Evolutionary conservation across 2,113 vertebrate genomes (phyloP).

Genomic region (Alligator sinensis): DNA sequence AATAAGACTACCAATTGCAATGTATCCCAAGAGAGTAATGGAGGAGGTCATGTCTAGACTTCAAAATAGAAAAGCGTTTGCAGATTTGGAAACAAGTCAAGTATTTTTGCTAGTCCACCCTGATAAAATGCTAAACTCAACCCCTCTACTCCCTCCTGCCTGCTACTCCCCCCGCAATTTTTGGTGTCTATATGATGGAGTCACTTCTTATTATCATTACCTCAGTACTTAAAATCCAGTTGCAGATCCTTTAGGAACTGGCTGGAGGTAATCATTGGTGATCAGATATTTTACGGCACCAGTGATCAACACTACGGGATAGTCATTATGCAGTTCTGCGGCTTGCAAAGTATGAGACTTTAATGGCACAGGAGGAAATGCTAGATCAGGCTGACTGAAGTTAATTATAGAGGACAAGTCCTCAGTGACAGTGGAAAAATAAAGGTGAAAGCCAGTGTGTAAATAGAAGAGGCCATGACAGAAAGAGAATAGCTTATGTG

Average conservation of each 20-base stretch:
- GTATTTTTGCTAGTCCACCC: conserved; percentile 13
- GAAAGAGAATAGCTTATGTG: too few species aligned
- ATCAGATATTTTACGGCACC: not conserved
- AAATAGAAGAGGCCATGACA: not conserved
- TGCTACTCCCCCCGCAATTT: not conserved
- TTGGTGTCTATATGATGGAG: not conserved
- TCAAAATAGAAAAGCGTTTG: conserved; percentile 45
- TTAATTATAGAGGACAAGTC: not conserved
- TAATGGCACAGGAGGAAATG: not conserved
- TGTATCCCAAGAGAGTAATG: not conserved
- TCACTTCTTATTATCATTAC: not conserved
- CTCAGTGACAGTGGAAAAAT: not conserved
- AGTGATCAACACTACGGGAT: not conserved
- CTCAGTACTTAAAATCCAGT: conserved; percentile 31
- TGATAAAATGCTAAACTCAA: conserved; percentile 23
- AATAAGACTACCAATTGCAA: conserved; percentile 54
- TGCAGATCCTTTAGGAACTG: conserved; percentile 2
- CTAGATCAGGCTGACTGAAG: not conserved
- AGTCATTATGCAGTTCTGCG: not conserved
- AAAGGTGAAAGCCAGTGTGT: not conserved
- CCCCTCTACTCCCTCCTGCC: not conserved
- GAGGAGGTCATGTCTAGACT: conserved; percentile 42
- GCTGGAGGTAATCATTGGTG: conserved; percentile 15
- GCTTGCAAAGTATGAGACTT: not conserved
- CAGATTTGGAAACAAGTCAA: not conserved